A percentile compares a stretch with the other conserved stretches of the same genome.
These are phyloP conservation scores for Pocota personata DNA, from an alignment of 2,888 invertebrate genomes.

Conservation along the genomic window DNA sequence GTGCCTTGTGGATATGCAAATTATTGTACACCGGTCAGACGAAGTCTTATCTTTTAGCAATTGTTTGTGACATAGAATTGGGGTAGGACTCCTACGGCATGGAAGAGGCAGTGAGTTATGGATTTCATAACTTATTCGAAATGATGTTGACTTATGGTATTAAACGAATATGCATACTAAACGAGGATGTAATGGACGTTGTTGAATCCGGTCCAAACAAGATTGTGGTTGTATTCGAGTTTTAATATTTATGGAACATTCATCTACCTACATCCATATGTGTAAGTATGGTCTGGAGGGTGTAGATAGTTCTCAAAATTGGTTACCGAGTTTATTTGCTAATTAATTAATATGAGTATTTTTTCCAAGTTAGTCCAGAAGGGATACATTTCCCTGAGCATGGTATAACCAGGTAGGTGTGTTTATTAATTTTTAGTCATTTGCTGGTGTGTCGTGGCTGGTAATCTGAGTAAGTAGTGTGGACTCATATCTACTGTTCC, in stretches of 20 bases:
- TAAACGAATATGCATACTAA: neutral
- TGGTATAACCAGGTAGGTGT: too few relatives aligned
- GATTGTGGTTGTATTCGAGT: neutral
- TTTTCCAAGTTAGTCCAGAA: too few relatives aligned
- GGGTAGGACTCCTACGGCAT: neutral
- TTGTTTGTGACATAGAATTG: neutral
- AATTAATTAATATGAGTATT: too few relatives aligned
- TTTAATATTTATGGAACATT: neutral
- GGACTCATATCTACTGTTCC: too few relatives aligned
- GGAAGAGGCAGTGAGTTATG: slow-evolving; percentile 2
- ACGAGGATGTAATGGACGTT: neutral
- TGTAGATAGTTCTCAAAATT: too few relatives aligned
- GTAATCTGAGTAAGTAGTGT: too few relatives aligned
- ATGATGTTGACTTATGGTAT: slow-evolving; percentile 9
- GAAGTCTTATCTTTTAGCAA: slow-evolving; percentile 13
- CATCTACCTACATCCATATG: too few relatives aligned
- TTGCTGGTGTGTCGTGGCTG: too few relatives aligned
- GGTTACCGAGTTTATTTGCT: too few relatives aligned
- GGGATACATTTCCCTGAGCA: too few relatives aligned
- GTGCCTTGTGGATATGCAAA: slow-evolving; percentile 10
- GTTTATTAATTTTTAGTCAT: too few relatives aligned
- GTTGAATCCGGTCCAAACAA: neutral
- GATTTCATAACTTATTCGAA: slow-evolving; percentile 7
- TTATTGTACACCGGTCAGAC: neutral
- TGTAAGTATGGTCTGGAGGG: too few relatives aligned